Percentiles rank a stretch among this genome's conserved stretches.
phyloP scores from a whole-genome alignment of 2,888 invertebrate genomes.

The Allolobophora icterica region DNA sequence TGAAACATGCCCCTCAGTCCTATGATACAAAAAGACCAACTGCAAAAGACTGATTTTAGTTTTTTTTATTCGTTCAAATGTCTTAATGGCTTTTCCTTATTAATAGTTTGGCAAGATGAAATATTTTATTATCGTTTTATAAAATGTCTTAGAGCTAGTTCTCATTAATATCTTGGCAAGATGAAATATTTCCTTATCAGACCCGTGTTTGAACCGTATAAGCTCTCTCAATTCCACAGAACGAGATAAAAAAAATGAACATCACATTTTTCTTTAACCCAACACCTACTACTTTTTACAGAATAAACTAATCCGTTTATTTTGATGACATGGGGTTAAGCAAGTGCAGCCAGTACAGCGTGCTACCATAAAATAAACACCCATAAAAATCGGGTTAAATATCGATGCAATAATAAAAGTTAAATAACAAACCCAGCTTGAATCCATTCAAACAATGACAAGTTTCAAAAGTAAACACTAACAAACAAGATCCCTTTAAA shows the following conservation, averaged over 20 bases:
- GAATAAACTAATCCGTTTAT: neutral
- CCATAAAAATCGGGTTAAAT: neutral
- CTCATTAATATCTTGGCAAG: too few relatives aligned
- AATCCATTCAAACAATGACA: slow-evolving; percentile 2
- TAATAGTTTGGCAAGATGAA: too few relatives aligned
- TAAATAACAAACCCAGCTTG: slow-evolving; percentile 9
- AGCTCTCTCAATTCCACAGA: neutral
- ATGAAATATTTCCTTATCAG: too few relatives aligned
- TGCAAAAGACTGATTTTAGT: too few relatives aligned
- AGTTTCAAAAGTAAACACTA: neutral
- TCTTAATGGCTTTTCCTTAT: too few relatives aligned
- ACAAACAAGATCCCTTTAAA: neutral
- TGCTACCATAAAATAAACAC: neutral
- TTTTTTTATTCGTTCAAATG: too few relatives aligned
- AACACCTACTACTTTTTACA: neutral
- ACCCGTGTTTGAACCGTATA: neutral
- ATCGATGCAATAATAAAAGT: neutral
- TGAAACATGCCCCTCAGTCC: too few relatives aligned
- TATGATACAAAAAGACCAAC: too few relatives aligned
- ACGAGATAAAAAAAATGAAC: too few relatives aligned
- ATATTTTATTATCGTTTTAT: too few relatives aligned
- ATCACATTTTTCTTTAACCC: neutral
- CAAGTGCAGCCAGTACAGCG: neutral
- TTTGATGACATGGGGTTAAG: neutral
- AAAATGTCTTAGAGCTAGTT: too few relatives aligned